Conservation (phyloP, 1,140 invertebrate species). For the Apocrypta bakeri region DNA sequence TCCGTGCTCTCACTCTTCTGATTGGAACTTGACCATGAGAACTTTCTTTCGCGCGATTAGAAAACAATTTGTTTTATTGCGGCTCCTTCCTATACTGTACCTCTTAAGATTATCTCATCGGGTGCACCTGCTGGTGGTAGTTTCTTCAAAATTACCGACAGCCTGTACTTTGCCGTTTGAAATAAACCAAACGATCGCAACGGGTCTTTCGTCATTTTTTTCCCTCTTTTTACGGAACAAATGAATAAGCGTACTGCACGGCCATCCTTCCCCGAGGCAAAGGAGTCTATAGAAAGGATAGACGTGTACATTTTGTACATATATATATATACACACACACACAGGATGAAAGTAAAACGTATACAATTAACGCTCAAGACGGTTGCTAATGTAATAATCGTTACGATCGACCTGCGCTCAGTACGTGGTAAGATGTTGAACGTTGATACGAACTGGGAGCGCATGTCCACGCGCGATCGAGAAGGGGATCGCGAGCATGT, state of each 20-base stretch:
- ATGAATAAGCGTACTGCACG: too few relatives aligned
- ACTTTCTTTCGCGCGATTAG: neutral
- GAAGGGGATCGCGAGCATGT: constrained; percentile 67
- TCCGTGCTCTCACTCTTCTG: neutral
- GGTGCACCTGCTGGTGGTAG: too few relatives aligned
- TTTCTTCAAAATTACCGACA: too few relatives aligned
- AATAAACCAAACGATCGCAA: too few relatives aligned
- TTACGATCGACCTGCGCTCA: constrained; percentile 1
- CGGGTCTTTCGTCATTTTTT: too few relatives aligned
- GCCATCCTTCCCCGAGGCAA: too few relatives aligned
- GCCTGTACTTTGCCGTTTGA: too few relatives aligned
- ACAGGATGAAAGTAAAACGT: neutral
- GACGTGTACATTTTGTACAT: too few relatives aligned
- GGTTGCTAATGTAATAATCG: constrained; percentile 25
- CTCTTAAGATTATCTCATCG: too few relatives aligned
- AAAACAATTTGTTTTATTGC: neutral
- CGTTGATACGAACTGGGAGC: constrained; percentile 44
- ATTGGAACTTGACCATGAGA: constrained; percentile 4
- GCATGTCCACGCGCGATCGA: constrained; percentile 52
- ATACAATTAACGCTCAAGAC: neutral
- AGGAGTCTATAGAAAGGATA: too few relatives aligned
- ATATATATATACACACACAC: neutral
- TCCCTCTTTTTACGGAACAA: too few relatives aligned
- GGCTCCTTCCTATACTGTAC: too few relatives aligned
- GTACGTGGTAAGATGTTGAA: neutral